Percentiles rank a stretch among this genome's conserved stretches.
Evolutionary conservation across 2,888 invertebrate species (phyloP).

Genomic region (Ptychoptera contaminata): DNA sequence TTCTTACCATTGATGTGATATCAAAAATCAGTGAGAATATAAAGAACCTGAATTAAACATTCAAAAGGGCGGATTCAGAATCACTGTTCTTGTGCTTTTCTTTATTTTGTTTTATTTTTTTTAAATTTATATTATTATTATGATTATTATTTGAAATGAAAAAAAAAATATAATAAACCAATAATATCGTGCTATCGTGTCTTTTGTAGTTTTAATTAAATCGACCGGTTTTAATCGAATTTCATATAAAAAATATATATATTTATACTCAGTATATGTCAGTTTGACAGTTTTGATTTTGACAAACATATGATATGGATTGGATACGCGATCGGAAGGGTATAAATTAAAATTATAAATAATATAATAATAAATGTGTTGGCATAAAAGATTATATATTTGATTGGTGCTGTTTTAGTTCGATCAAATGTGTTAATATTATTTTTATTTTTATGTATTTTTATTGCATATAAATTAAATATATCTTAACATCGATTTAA

Average conservation of each 20-base stretch:
- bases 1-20: neutral
- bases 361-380: no score
- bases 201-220: conserved; percentile 6
- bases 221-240: conserved; percentile 6
- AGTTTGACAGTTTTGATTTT: conserved; percentile 4
- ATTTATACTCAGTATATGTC: neutral
- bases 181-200: neutral
- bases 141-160: neutral
- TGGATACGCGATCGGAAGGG: no score
- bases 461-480: no score
- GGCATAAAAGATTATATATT: no score
- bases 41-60: neutral
- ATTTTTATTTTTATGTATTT: no score
- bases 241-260: neutral
- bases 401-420: no score
- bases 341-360: no score
- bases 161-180: neutral
- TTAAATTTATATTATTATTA: no score
- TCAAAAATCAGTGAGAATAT: neutral
- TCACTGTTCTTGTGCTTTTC: neutral
- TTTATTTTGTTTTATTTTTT: neutral
- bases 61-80: neutral
- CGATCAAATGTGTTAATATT: no score
- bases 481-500: no score
- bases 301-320: no score